Percentiles rank a stretch among this genome's conserved stretches.
Conservation (phyloP, 2,797 vertebrate genomes). For the Ctenopoma kingsleyae region DNA sequence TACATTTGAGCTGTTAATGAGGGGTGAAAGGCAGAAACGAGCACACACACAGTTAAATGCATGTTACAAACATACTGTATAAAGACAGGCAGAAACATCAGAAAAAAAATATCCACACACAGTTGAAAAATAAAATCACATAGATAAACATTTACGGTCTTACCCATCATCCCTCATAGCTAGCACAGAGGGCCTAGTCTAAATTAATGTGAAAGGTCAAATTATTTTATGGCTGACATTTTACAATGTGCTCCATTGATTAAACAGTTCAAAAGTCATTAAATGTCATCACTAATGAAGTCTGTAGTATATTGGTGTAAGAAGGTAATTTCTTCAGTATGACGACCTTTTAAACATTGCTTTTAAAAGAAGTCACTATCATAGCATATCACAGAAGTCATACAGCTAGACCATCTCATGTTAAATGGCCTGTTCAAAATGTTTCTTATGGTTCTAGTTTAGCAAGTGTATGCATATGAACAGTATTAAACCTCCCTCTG, state of each 20-base stretch:
- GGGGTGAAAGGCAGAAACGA: slow-evolving; percentile 22
- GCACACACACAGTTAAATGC: slow-evolving; percentile 9
- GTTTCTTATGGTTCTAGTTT: no score
- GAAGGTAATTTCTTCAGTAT: slow-evolving; percentile 8
- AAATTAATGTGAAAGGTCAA: slow-evolving; percentile 65
- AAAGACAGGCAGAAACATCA: neutral
- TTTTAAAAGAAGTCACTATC: slow-evolving; percentile 18
- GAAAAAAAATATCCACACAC: neutral
- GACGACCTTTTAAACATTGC: slow-evolving; percentile 27
- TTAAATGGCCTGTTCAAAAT: no score
- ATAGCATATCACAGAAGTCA: neutral
- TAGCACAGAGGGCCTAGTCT: neutral
- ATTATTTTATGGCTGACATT: slow-evolving; percentile 71
- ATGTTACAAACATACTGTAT: slow-evolving; percentile 4
- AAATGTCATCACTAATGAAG: slow-evolving; percentile 71
- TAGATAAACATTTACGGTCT: neutral
- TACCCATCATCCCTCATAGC: neutral
- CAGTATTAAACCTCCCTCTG: no score
- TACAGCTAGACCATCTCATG: no score
- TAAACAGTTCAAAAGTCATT: slow-evolving; percentile 59
- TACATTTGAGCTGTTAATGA: slow-evolving; percentile 58
- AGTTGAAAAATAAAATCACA: neutral
- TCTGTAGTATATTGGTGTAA: slow-evolving; percentile 27
- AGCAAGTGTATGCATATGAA: no score
- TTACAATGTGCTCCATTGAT: slow-evolving; percentile 46